Base-by-base conservation (phyloP, 2,888 invertebrate species). In the Chalcosyrphus nemorum region DNA sequence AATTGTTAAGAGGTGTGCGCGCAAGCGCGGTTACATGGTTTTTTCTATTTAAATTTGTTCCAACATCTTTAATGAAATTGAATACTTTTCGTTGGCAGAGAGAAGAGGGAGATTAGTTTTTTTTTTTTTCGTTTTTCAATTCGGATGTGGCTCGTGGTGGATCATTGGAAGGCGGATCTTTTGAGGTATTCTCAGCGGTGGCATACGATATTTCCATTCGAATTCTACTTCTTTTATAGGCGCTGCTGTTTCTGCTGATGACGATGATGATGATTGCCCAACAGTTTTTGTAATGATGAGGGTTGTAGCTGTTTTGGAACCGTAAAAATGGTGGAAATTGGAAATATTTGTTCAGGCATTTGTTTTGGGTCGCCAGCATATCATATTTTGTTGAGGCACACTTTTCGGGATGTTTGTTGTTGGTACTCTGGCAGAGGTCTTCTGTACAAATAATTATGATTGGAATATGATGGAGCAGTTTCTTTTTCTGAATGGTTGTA, bases 311-410 rank as follows among this genome's bases (percentile, higher is more conserved):
- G 15, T 13, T 65, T 38, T 52, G 13, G 54, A 9, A 66, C 72
- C 82, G 50, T 77, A 59, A 82, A 82, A 82, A 82, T 82, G 82
- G 82, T 72, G 77, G 82, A 82, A 71, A 72, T 63, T 61, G 50
- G 50, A 82, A 82, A 68, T 81, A 76, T 82, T 82, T 78, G 70
- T 70, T 77, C 35, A 56, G 61, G 50, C 19, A 70, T 71, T 78
- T 81, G 82, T 66, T 59, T 77, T 71, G 77, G 66, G 54, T 77
- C 77, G 77, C 82, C 82, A 82, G 82, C 82, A 82, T 80, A 80
- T 74, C 35, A 52, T 59, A 6, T 54, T 17, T 52, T 57, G 41
- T 32, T 19, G 50, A 54, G 56, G 65, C 72, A 77, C 71, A 77
- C 77, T 77, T 82, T 45, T 80, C 27, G 43, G 50, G 50, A 6